phyloP scores from a whole-genome alignment of 1,140 invertebrate genomes.

The Solenopsis invicta region DNA sequence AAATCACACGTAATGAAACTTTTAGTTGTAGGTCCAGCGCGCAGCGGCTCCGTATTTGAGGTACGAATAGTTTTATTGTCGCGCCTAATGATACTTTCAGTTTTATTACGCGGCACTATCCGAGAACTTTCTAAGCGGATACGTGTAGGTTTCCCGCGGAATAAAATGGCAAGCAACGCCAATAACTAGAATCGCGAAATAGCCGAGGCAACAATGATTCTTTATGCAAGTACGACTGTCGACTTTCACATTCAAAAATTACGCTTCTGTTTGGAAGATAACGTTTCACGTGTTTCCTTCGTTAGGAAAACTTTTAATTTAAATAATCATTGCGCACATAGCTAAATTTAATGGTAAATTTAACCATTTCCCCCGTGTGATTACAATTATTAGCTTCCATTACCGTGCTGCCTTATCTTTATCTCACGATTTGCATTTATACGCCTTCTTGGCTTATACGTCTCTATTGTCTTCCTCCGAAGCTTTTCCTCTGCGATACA shows the following conservation, averaged over 20 bases:
- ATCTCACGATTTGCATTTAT: not conserved
- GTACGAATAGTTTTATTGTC: conserved; percentile 63
- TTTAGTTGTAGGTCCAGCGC: not conserved
- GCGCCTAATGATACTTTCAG: conserved; percentile 65
- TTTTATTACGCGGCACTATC: conserved; percentile 49
- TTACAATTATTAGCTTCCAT: conserved; percentile 10
- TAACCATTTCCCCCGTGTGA: not conserved
- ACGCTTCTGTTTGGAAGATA: not conserved
- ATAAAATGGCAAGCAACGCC: conserved; percentile 56
- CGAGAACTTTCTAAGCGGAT: conserved; percentile 64
- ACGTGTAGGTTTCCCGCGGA: conserved; percentile 52
- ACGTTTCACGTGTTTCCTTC: not conserved
- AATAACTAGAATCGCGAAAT: conserved; percentile 59
- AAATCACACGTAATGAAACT: conserved; percentile 18
- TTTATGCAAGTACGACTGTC: conserved; percentile 30
- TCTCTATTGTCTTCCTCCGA: not conserved
- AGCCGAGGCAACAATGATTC: not conserved
- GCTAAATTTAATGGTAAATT: not conserved
- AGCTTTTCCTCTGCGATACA: not conserved
- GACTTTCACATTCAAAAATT: conserved; percentile 6
- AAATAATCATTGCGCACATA: not conserved
- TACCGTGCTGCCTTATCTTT: not conserved
- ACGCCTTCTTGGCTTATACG: not conserved
- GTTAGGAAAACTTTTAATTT: not conserved
- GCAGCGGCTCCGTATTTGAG: not conserved